These are phyloP conservation scores for Acanthococcus lagerstroemiae DNA, from an alignment of 2,888 invertebrate genomes.

Conservation along the genomic window DNA sequence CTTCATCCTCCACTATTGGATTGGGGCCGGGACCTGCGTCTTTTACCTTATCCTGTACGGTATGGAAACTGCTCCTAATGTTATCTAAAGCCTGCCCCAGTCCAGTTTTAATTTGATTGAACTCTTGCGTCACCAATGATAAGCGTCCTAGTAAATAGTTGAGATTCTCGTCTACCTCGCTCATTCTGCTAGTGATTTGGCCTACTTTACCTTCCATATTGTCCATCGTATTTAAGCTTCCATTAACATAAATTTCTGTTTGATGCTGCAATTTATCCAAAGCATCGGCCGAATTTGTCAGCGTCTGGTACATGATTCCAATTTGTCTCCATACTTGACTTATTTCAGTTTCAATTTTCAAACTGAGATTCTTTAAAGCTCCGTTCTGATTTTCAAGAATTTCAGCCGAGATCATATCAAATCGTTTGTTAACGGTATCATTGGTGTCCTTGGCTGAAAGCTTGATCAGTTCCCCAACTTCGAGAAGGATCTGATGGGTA, in stretches of 20 bases:
- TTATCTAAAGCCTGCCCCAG: conserved; percentile 62
- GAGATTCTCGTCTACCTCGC: conserved; percentile 67
- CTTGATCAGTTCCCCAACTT: conserved; percentile 60
- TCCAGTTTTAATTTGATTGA: conserved; percentile 66
- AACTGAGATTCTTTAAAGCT: conserved; percentile 60
- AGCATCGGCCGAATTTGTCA: conserved; percentile 61
- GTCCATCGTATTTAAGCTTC: conserved; percentile 63
- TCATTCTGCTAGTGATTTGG: conserved; percentile 63
- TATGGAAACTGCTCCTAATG: conserved; percentile 55
- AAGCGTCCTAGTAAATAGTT: conserved; percentile 71
- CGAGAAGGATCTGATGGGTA: conserved; percentile 66
- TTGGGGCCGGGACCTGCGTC: conserved; percentile 44
- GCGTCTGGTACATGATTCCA: conserved; percentile 75
- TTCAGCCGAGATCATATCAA: conserved; percentile 58
- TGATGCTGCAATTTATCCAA: conserved; percentile 67
- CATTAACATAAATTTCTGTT: conserved; percentile 69
- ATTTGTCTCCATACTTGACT: conserved; percentile 84
- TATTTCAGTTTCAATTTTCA: conserved; percentile 68
- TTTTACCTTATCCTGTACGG: conserved; percentile 48
- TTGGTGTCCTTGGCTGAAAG: conserved; percentile 55
- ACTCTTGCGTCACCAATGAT: conserved; percentile 72
- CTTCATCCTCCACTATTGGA: conserved; percentile 41
- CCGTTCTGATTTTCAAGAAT: conserved; percentile 63
- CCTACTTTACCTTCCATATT: conserved; percentile 44
- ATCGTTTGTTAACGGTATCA: conserved; percentile 54